A percentile compares a stretch with the other conserved stretches of the same genome.
These are phyloP conservation scores for Xestia sexstrigata DNA, from an alignment of 2,888 invertebrate genomes.

Conservation along the genomic window DNA sequence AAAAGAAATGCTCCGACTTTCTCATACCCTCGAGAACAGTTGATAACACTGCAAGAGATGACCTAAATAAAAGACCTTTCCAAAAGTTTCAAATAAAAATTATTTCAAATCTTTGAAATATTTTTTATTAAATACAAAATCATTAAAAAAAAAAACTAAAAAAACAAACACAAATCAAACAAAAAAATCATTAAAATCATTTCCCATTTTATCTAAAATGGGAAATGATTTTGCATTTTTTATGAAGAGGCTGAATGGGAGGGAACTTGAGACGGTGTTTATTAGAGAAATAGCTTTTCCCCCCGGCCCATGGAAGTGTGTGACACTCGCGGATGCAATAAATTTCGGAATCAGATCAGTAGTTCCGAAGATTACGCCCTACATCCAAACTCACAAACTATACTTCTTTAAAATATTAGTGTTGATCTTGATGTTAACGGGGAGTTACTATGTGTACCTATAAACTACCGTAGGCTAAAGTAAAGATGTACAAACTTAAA, in stretches of 20 bases:
- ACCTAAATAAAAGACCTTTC: conserved; percentile 18
- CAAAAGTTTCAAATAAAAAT: conserved; percentile 19
- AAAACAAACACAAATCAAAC: too few species aligned
- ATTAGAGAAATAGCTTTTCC: background rate
- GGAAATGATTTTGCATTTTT: conserved; percentile 33
- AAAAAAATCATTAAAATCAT: too few species aligned
- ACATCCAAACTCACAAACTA: background rate
- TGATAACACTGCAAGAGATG: background rate
- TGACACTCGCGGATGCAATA: background rate
- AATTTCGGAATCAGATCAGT: background rate
- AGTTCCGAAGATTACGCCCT: background rate
- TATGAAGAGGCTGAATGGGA: conserved; percentile 3
- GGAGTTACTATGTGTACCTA: background rate
- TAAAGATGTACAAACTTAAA: background rate
- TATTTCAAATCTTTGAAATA: too few species aligned
- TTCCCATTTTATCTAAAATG: too few species aligned
- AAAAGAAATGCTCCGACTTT: background rate
- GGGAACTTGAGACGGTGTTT: background rate
- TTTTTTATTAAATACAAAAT: too few species aligned
- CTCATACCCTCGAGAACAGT: background rate
- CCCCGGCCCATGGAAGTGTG: background rate
- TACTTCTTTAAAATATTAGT: background rate
- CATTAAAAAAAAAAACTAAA: too few species aligned
- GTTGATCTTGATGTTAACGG: too few species aligned
- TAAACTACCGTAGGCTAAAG: background rate